These are phyloP conservation scores for Dolichotis patagonum DNA, from an alignment of 2,113 vertebrate genomes.

Conservation along the genomic window DNA sequence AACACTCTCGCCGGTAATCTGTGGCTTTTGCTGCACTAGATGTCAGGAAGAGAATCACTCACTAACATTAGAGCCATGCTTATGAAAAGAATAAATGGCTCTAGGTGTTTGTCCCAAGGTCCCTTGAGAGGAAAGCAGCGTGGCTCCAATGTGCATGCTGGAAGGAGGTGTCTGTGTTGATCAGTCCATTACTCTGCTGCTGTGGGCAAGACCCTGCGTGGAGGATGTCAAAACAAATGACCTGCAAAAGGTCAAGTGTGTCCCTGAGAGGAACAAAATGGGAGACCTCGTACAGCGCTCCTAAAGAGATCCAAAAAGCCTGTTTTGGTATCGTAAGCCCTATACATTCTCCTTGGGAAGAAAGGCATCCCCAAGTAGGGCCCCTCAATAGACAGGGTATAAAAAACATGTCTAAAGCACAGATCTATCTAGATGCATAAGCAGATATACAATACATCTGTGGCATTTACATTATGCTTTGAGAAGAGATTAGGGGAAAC, in stretches of 20 bases:
- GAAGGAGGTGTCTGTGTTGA: background rate
- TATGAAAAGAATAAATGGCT: background rate
- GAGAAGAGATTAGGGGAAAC: background rate
- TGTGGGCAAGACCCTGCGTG: background rate
- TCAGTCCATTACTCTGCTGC: background rate
- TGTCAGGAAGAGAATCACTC: background rate
- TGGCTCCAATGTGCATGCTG: background rate
- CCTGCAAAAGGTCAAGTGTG: background rate
- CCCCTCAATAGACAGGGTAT: background rate
- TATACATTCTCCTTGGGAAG: background rate
- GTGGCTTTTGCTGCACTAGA: background rate
- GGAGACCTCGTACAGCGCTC: background rate
- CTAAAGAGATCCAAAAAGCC: background rate
- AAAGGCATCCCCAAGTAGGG: background rate
- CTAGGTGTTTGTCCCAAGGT: background rate
- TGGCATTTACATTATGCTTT: background rate
- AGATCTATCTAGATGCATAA: background rate
- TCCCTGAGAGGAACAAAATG: constrained; percentile 16
- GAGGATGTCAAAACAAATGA: background rate
- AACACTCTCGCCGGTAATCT: background rate
- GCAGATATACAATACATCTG: background rate
- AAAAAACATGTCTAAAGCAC: background rate
- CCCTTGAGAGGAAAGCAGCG: background rate
- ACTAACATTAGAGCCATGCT: background rate
- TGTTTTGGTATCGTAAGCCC: background rate